Base-by-base conservation (phyloP, 2,113 vertebrate genomes). In the Silurus asotus region DNA sequence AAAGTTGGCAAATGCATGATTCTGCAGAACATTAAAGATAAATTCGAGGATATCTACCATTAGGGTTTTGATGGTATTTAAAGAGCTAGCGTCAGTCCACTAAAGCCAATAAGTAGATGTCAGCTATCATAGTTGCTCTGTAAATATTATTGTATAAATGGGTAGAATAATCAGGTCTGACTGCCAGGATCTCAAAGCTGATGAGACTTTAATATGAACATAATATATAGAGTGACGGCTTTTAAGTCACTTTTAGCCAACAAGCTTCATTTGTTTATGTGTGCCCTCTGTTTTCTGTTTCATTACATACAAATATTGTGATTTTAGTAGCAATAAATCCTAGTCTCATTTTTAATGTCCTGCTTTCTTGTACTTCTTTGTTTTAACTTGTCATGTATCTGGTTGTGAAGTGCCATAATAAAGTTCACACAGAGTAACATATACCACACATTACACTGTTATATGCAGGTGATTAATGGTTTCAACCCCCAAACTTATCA, bases 1-100 rank as follows among this genome's bases (percentile, higher is more conserved):
- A 64, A 81, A 86, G 87, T 91, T 90, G 88, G 84, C 48, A 88
- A 86, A 88, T 90, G 88, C 76, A 25, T 86, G 86, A 87, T 85
- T 87, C 87, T 86, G 87, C 87, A 88, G 89, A 74, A 91, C 78
- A 82, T 74, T 84, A 81, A 83, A 78, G 79, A 87, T 78, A 75
- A 37, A 79, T 59, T 61, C 17, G 45, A 45, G 56, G 5, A 80
- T 80, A 61, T 20, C 28, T 84, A 6, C 67, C 70, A 45, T 45
- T 70, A 23, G 82, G 45, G 37, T 67, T 77, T 45, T 2, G 58
- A 45, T 28, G 23, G 48, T 56, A 86, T 65, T 53, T 80, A 86
- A 59, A 70, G 37, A 49, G 56, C 28, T 84, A 48, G 75, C 23
- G 80, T 49, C 77, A 37, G 23, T 84, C 53, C 62, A 53, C 5